Conservation (phyloP, 2,797 vertebrate genomes). For the Tympanoctomys barrerae region DNA sequence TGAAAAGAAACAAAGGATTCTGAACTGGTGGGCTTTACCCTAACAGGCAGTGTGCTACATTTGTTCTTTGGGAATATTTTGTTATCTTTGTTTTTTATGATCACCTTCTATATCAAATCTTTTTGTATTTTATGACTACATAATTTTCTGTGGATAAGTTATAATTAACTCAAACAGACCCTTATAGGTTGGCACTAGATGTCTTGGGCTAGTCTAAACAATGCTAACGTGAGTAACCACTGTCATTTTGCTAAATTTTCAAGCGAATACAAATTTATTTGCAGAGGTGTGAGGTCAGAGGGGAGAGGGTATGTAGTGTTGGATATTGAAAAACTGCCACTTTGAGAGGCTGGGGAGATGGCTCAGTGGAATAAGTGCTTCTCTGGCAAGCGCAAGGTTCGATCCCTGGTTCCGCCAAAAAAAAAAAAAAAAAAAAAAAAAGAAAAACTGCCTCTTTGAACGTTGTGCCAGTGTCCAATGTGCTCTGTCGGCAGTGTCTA, state of each 20-base stretch:
- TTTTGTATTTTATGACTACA: not conserved
- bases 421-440: too few relatives aligned
- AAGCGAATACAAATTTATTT: not conserved
- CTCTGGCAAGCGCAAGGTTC: too few relatives aligned
- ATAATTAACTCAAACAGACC: not conserved
- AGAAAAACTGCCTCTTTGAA: not conserved
- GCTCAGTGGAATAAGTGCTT: too few relatives aligned
- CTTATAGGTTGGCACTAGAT: not conserved
- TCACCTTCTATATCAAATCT: not conserved
- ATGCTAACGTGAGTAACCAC: not conserved
- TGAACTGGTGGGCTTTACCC: not conserved
- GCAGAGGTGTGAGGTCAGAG: not conserved
- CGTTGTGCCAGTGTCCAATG: not conserved
- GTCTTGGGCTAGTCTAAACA: not conserved
- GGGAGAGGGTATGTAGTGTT: not conserved
- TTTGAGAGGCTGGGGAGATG: too few relatives aligned
- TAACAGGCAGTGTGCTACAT: not conserved
- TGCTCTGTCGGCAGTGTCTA: not conserved
- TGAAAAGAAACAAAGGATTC: not conserved
- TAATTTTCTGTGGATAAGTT: not conserved
- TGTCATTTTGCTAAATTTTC: not conserved
- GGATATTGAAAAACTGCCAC: not conserved
- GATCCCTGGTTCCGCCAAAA: too few relatives aligned
- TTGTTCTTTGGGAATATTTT: not conserved
- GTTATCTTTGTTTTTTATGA: not conserved